Conservation (phyloP, 2,888 invertebrate genomes). For the Spisula subtruncata region DNA sequence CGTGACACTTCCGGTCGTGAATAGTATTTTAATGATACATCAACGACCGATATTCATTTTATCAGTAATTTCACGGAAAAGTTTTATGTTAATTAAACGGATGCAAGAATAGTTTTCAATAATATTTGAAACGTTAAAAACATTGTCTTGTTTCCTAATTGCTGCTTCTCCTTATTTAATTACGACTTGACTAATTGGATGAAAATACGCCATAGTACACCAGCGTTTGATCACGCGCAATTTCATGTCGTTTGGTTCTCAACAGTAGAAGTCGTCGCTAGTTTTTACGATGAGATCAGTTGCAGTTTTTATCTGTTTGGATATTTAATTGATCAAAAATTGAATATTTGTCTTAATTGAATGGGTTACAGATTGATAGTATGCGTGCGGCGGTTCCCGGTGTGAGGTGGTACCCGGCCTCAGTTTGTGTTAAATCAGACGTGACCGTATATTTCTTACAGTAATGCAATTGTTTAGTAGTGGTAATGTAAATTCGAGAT, state of each 20-base stretch:
- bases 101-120: conserved; percentile 60
- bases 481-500: no score
- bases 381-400: neutral
- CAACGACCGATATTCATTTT: conserved; percentile 70
- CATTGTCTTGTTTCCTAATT: conserved; percentile 64
- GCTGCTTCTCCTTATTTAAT: conserved; percentile 61
- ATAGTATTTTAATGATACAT: conserved; percentile 69
- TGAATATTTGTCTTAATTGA: neutral
- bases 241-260: conserved; percentile 54
- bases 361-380: neutral
- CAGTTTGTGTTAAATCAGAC: no score
- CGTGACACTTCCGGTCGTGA: conserved; percentile 66
- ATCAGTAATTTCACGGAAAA: conserved; percentile 66
- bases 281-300: conserved; percentile 6
- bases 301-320: conserved; percentile 6
- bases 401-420: neutral
- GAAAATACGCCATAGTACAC: conserved; percentile 59
- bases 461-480: no score
- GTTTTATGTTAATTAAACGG: conserved; percentile 71
- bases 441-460: no score
- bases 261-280: neutral
- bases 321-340: conserved; percentile 17
- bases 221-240: conserved; percentile 40
- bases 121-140: conserved; percentile 63
- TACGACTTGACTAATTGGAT: conserved; percentile 65